Evolutionary conservation across 2,888 invertebrate genomes (phyloP).

Genomic region (Brenthis ino): DNA sequence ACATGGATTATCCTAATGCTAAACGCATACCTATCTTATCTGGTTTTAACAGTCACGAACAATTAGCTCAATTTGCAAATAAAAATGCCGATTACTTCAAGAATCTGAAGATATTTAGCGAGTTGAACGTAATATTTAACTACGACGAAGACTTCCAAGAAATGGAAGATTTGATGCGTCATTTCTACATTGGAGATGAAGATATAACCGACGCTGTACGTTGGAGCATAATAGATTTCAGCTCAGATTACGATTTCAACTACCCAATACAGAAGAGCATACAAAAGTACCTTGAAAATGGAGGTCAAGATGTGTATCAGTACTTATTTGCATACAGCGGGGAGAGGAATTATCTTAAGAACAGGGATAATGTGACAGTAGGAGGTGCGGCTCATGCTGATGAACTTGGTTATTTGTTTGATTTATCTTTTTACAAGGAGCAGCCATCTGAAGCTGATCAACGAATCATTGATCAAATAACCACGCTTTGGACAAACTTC

Average conservation of each 20-base stretch:
- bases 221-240: slow-evolving; percentile 47
- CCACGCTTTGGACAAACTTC: slow-evolving; percentile 52
- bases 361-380: slow-evolving; percentile 38
- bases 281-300: slow-evolving; percentile 48
- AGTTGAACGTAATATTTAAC: slow-evolving; percentile 43
- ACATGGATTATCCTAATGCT: slow-evolving; percentile 48
- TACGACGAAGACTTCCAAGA: slow-evolving; percentile 43
- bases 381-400: slow-evolving; percentile 50
- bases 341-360: slow-evolving; percentile 52
- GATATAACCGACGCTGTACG: slow-evolving; percentile 41
- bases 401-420: slow-evolving; percentile 55
- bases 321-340: slow-evolving; percentile 60
- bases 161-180: slow-evolving; percentile 44
- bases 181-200: slow-evolving; percentile 60
- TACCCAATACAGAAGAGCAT: slow-evolving; percentile 50
- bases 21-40: slow-evolving; percentile 53
- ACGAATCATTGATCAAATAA: slow-evolving; percentile 50
- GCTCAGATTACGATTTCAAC: slow-evolving; percentile 50
- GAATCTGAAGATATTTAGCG: slow-evolving; percentile 37
- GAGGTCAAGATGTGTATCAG: slow-evolving; percentile 48
- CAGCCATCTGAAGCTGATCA: slow-evolving; percentile 48
- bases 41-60: slow-evolving; percentile 59
- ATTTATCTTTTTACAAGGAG: slow-evolving; percentile 36
- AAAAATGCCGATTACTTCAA: slow-evolving; percentile 40
- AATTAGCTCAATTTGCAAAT: slow-evolving; percentile 34